These are phyloP conservation scores for Melanotaenia pygmaea DNA, from an alignment of 2,797 vertebrate species.

Conservation along the genomic window DNA sequence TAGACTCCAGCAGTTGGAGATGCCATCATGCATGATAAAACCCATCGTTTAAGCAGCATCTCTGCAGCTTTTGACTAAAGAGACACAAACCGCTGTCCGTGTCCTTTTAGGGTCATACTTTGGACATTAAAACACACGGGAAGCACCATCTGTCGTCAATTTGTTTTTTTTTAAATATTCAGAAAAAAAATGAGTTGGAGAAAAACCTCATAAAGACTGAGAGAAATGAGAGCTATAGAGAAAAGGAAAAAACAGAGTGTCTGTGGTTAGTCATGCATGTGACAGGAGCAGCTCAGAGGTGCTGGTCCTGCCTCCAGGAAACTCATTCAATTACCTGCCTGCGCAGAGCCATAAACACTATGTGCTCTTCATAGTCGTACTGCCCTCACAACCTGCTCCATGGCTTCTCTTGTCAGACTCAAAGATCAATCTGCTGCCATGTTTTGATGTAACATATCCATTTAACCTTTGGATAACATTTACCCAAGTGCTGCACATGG, in stretches of 20 bases:
- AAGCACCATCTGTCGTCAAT: neutral
- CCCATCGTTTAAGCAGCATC: neutral
- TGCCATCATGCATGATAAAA: slow-evolving; percentile 16
- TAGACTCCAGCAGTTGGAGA: neutral
- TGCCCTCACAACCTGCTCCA: neutral
- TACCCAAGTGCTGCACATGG: no score
- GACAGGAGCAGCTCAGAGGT: slow-evolving; percentile 31
- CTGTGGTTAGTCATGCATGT: slow-evolving; percentile 19
- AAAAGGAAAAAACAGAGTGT: slow-evolving; percentile 13
- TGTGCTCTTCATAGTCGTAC: neutral
- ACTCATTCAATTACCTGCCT: slow-evolving; percentile 24
- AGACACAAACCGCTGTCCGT: neutral
- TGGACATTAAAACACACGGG: slow-evolving; percentile 9
- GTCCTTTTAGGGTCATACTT: slow-evolving; percentile 6
- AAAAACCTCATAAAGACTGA: neutral
- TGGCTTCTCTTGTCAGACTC: accelerated
- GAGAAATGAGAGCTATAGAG: neutral
- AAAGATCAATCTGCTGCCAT: neutral
- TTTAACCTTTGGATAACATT: neutral
- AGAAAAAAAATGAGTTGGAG: neutral
- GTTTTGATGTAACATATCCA: neutral
- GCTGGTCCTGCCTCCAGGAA: slow-evolving; percentile 5
- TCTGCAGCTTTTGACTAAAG: slow-evolving; percentile 10
- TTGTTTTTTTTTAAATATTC: slow-evolving; percentile 14
- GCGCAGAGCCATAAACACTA: slow-evolving; percentile 11